Evolutionary conservation across 2,113 vertebrate genomes (phyloP), one percentile per base, ranked within the genome.

Genomic region (Clupea harengus): DNA sequence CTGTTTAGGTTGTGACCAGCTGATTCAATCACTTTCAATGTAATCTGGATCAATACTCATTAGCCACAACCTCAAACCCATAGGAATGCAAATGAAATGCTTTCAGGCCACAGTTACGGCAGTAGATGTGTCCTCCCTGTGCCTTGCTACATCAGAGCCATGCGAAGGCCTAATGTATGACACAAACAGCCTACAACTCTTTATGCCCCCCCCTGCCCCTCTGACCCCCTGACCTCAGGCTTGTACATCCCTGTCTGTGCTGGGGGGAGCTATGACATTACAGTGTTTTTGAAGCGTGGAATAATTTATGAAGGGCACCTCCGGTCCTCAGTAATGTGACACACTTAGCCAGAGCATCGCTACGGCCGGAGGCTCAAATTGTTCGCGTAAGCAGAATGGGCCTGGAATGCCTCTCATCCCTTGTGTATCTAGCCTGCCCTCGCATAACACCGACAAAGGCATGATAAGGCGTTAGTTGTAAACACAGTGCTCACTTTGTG

Each of bases 251-350:
- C 11, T 78, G 8, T 80, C 85, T 87, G 90, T 90, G 87, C 84
- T 82, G 60, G 82, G 84, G 67, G 82, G 75, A 86, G 87, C 84
- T 82, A 84, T 87, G 64, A 85, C 84, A 88, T 91, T 91, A 44
- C 72, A 78, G 4, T 78, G 72, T 87, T 90, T 86, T 83, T 80
- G 17, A 84, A 86, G 88, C 89, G 86, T 88, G 93, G 91, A 92
- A 92, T 93, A 91, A 94, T 93, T 92, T 82, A 93, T 91, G 84
- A 87, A 91, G 92, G 88, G 57, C 88, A 87, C 15, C 64, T 89
- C 86, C 88, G 85, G 88, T 84, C 88, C 85, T 84, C 88, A 90
- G 91, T 89, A 78, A 78, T 78, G 72, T 0, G 88, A 88, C 89
- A 82, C 90, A 90, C 92, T 91, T 88, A 90, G 89, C 57, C 17